Conservation (phyloP, 2,797 vertebrate genomes). For the Xiphophorus birchmanni region DNA sequence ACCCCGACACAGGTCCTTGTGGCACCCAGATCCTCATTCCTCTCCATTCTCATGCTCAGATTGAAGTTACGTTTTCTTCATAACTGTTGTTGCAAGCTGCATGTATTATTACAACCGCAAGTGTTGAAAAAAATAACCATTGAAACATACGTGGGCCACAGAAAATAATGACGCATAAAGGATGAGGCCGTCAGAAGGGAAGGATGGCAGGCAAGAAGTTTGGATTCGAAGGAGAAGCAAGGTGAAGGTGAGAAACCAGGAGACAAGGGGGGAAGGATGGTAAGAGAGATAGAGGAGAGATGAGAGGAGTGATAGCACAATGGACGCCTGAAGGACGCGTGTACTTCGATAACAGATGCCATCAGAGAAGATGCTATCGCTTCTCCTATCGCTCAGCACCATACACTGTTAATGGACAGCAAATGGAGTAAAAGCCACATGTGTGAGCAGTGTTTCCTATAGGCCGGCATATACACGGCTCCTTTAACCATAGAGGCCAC, state of each 20-base stretch:
- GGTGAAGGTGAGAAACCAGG: slow-evolving; percentile 63
- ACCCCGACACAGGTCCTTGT: background rate
- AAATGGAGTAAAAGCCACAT: slow-evolving; percentile 62
- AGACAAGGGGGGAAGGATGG: slow-evolving; percentile 54
- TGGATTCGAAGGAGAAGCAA: slow-evolving; percentile 40
- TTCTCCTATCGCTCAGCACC: slow-evolving; percentile 68
- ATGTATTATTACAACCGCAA: background rate
- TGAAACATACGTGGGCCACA: background rate
- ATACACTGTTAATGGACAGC: slow-evolving; percentile 79
- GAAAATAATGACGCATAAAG: background rate
- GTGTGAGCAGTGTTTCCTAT: slow-evolving; percentile 25
- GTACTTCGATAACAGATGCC: slow-evolving; percentile 84
- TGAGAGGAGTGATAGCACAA: slow-evolving; percentile 70
- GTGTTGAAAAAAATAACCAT: background rate
- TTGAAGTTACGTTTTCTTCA: background rate
- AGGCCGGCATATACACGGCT: slow-evolving; percentile 12
- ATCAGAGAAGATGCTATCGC: slow-evolving; percentile 81
- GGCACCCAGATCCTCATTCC: background rate
- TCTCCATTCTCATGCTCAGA: background rate
- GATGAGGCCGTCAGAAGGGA: slow-evolving; percentile 5
- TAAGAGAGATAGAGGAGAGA: slow-evolving; percentile 69
- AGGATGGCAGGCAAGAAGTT: slow-evolving; percentile 30
- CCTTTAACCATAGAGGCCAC: slow-evolving; percentile 7
- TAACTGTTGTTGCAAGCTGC: background rate
- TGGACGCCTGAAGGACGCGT: slow-evolving; percentile 81